These are phyloP conservation scores for Lagenorhynchus albirostris DNA, from an alignment of 2,113 vertebrate species.

Conservation along the genomic window DNA sequence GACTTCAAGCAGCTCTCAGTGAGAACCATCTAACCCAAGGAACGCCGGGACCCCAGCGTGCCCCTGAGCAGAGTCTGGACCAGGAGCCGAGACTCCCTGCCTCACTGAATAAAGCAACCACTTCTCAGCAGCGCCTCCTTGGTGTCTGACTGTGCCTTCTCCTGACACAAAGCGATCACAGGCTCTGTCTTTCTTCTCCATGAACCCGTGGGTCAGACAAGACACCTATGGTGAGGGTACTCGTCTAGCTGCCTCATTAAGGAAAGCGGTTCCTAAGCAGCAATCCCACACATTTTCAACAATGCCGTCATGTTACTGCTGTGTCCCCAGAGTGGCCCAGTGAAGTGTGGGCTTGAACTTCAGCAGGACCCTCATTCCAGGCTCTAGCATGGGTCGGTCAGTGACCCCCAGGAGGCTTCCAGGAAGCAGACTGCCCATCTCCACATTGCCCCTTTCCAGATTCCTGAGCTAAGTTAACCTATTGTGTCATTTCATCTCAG, in stretches of 20 bases:
- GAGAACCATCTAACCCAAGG: not conserved
- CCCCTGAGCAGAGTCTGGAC: not conserved
- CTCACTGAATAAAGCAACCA: not conserved
- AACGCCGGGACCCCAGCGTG: not conserved
- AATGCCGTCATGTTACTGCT: not conserved
- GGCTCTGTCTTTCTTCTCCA: not conserved
- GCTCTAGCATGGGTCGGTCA: not conserved
- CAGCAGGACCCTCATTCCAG: not conserved
- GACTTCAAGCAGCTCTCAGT: not conserved
- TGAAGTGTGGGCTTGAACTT: not conserved
- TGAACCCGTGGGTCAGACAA: not conserved
- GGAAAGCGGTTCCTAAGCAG: not conserved
- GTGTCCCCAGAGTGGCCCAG: not conserved
- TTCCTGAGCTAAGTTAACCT: not conserved
- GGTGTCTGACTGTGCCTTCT: not conserved
- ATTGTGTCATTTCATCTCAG: not conserved
- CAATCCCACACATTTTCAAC: not conserved
- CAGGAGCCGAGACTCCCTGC: not conserved
- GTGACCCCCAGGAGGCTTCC: not conserved
- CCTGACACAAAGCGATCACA: not conserved
- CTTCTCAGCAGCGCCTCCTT: not conserved
- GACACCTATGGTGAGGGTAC: not conserved
- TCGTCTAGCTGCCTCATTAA: not conserved
- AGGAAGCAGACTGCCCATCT: not conserved
- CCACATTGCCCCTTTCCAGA: not conserved